These are phyloP conservation scores for Hybos culiciformis DNA, from an alignment of 2,888 invertebrate genomes.

Conservation along the genomic window DNA sequence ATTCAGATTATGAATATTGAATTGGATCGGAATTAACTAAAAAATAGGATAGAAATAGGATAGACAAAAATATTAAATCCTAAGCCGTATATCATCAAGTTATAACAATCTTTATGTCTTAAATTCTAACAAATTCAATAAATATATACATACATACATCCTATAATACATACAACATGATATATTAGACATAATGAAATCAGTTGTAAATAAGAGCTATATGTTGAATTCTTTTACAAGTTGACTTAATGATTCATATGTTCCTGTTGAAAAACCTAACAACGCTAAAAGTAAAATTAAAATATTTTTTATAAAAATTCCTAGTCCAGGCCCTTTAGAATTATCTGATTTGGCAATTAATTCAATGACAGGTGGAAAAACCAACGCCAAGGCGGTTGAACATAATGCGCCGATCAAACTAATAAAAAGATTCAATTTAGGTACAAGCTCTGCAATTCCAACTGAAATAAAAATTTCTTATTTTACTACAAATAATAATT, in stretches of 20 bases:
- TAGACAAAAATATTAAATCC: too few species aligned
- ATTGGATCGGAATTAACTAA: too few species aligned
- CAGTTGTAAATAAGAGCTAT: too few species aligned
- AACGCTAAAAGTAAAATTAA: slow-evolving; percentile 53
- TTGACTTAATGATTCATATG: slow-evolving; percentile 56
- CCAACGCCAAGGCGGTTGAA: slow-evolving; percentile 71
- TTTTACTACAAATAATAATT: background rate
- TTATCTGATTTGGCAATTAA: slow-evolving; percentile 54
- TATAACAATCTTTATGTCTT: too few species aligned
- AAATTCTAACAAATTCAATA: too few species aligned
- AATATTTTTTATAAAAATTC: slow-evolving; percentile 43
- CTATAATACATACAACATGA: too few species aligned
- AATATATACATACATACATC: too few species aligned
- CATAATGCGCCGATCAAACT: slow-evolving; percentile 85
- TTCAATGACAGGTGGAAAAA: slow-evolving; percentile 80
- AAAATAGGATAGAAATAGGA: too few species aligned
- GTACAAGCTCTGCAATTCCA: slow-evolving; percentile 70
- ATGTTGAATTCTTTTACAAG: slow-evolving; percentile 34
- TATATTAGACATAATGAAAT: too few species aligned
- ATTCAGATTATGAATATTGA: too few species aligned
- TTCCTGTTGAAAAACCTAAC: slow-evolving; percentile 58
- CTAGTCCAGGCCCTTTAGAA: slow-evolving; percentile 35
- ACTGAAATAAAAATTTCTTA: slow-evolving; percentile 43
- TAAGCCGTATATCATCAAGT: too few species aligned
- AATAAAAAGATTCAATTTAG: slow-evolving; percentile 73